Conservation (phyloP, 2,113 vertebrate species). For the Prunella fulvescens region DNA sequence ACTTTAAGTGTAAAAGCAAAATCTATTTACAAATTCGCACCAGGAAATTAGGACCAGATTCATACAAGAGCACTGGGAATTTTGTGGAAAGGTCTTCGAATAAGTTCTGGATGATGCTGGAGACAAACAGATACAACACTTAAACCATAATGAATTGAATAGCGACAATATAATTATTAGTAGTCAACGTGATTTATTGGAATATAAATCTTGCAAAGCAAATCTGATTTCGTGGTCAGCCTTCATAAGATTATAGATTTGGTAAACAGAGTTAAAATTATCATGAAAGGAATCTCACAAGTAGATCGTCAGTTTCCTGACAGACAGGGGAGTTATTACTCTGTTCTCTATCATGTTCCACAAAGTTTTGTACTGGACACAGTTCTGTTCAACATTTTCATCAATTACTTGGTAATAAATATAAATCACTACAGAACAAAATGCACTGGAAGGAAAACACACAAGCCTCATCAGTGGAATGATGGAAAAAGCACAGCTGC, state of each 20-base stretch:
- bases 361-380: neutral
- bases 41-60: neutral
- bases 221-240: neutral
- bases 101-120: neutral
- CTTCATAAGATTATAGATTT: neutral
- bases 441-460: neutral
- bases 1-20: neutral
- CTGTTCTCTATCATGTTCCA: neutral
- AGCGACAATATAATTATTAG: neutral
- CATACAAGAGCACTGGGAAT: neutral
- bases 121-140: neutral
- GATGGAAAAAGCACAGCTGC: neutral
- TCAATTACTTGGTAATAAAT: neutral
- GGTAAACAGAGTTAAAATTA: neutral
- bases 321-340: neutral
- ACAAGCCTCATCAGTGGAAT: neutral
- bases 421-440: neutral
- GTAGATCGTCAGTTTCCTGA: neutral
- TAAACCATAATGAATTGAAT: neutral
- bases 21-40: neutral
- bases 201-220: neutral
- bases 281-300: neutral
- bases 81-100: neutral
- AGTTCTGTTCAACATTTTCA: neutral
- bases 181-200: neutral